Conservation (phyloP, 2,888 invertebrate species). For the Trichogramma evanescens region DNA sequence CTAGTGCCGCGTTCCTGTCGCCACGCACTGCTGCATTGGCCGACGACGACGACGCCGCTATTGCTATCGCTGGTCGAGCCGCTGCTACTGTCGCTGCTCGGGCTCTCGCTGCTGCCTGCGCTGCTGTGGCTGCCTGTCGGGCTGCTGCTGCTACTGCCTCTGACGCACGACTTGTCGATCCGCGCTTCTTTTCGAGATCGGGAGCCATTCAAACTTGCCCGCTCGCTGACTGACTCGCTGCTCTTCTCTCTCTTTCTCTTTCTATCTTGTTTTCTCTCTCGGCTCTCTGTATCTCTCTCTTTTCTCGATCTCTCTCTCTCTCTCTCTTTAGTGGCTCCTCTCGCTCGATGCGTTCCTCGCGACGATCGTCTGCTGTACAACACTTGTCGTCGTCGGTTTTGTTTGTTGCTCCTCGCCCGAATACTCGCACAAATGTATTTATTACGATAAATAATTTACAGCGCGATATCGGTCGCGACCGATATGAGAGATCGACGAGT, state of each 20-base stretch:
- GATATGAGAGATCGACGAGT: too few relatives aligned
- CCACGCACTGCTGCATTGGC: too few relatives aligned
- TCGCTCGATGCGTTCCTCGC: not conserved
- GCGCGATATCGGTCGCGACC: too few relatives aligned
- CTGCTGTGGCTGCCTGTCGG: not conserved
- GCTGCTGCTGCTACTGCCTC: not conserved
- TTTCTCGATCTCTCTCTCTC: not conserved
- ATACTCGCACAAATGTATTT: too few relatives aligned
- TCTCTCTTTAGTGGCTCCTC: not conserved
- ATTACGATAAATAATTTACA: too few relatives aligned
- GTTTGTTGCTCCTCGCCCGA: too few relatives aligned
- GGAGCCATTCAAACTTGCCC: slow-evolving; percentile 38
- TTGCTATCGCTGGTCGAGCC: not conserved
- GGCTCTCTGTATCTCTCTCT: not conserved
- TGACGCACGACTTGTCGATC: too few relatives aligned
- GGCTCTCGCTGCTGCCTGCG: not conserved
- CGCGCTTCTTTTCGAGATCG: slow-evolving; percentile 38
- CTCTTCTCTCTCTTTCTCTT: not conserved
- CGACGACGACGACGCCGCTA: too few relatives aligned
- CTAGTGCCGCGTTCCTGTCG: slow-evolving; percentile 12
- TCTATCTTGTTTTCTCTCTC: slow-evolving; percentile 2
- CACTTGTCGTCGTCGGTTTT: too few relatives aligned
- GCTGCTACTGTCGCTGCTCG: not conserved
- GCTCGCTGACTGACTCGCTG: not conserved
- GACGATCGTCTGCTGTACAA: not conserved